A percentile compares a stretch with the other conserved stretches of the same genome.
These are phyloP conservation scores for Araneus ventricosus DNA, from an alignment of 1,140 invertebrate genomes.

Conservation along the genomic window DNA sequence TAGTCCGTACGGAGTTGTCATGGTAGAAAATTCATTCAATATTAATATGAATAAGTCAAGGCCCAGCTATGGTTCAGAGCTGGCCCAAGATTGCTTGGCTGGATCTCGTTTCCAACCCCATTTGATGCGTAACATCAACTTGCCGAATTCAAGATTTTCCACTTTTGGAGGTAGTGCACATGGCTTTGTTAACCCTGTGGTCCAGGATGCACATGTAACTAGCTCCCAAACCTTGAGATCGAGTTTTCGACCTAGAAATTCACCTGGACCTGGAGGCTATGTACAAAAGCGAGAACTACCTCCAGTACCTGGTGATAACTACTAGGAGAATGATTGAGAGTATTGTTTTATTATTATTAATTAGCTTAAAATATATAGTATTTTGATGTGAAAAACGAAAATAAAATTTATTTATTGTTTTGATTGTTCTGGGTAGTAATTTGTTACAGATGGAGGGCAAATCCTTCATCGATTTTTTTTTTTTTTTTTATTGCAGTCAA, in stretches of 20 bases:
- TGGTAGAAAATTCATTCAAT: constrained; percentile 68
- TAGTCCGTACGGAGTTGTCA: constrained; percentile 70
- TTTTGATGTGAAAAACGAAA: background rate
- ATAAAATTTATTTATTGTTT: background rate
- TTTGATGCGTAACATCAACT: constrained; percentile 57
- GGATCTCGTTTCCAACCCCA: constrained; percentile 46
- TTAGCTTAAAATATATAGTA: background rate
- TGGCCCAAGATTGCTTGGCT: constrained; percentile 53
- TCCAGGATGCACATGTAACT: constrained; percentile 38
- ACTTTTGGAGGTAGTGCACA: constrained; percentile 72
- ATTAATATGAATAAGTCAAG: constrained; percentile 27
- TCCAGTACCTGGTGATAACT: constrained; percentile 65
- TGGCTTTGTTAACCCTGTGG: constrained; percentile 70
- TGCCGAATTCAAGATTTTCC: constrained; percentile 65
- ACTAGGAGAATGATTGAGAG: background rate
- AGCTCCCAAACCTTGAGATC: constrained; percentile 63
- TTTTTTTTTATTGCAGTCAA: background rate
- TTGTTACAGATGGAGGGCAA: background rate
- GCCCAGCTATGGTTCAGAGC: background rate
- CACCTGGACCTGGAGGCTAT: constrained; percentile 16
- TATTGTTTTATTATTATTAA: background rate
- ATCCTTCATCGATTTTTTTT: background rate
- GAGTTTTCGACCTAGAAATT: constrained; percentile 61
- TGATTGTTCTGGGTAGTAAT: background rate
- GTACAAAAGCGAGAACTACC: constrained; percentile 67